A percentile compares a stretch with the other conserved stretches of the same genome.
These are phyloP conservation scores for Chloroceryle aenea DNA, from an alignment of 2,113 vertebrate species.

Conservation along the genomic window DNA sequence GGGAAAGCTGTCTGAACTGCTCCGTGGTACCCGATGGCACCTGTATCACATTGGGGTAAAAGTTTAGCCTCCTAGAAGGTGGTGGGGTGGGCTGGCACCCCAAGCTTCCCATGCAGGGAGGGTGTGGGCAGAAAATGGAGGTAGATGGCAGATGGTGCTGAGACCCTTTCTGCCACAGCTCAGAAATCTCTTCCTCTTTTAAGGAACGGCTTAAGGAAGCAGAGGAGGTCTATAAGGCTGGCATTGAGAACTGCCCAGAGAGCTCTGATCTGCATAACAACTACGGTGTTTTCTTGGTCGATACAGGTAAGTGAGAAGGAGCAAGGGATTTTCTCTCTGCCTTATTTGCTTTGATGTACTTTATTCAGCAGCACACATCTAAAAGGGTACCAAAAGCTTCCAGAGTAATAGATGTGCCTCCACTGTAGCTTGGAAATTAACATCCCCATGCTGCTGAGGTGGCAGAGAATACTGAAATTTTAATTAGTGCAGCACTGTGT, in stretches of 20 bases:
- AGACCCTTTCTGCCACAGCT: not conserved
- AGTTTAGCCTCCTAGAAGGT: not conserved
- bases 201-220: slow-evolving; percentile 90
- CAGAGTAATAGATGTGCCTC: not conserved
- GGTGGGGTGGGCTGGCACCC: accelerated
- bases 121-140: not conserved
- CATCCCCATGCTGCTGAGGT: not conserved
- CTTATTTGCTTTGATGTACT: not conserved
- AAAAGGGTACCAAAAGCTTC: not conserved
- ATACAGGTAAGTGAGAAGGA: slow-evolving; percentile 83
- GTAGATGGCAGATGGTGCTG: not conserved
- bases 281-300: slow-evolving; percentile 94
- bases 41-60: accelerated
- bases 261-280: slow-evolving; percentile 96
- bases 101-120: accelerated
- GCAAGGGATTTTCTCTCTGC: not conserved
- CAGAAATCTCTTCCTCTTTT: slow-evolving; percentile 22
- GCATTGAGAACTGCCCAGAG: slow-evolving; percentile 91
- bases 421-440: not conserved
- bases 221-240: slow-evolving; percentile 87
- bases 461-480: not conserved
- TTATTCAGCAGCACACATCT: not conserved
- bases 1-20: not conserved
- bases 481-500: not conserved
- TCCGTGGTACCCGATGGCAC: not conserved